A percentile compares a stretch with the other conserved stretches of the same genome.
These are phyloP conservation scores for Patella depressa DNA, from an alignment of 2,888 invertebrate genomes.

Conservation along the genomic window DNA sequence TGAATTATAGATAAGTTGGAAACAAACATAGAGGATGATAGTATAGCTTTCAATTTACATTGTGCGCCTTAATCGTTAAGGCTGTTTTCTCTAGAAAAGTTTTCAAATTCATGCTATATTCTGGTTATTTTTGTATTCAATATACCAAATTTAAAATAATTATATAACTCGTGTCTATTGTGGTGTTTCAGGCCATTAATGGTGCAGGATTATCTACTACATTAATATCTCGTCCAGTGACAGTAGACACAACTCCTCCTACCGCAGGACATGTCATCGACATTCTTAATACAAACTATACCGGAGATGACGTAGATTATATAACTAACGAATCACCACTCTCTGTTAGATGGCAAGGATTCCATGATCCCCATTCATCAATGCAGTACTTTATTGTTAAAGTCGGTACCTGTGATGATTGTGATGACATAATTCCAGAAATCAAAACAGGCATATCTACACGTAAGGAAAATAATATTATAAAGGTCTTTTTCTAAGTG, in stretches of 20 bases:
- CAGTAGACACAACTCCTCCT: slow-evolving; percentile 23
- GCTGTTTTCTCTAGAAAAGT: too few relatives aligned
- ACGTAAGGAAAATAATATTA: slow-evolving; percentile 19
- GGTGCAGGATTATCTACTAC: slow-evolving; percentile 18
- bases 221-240: slow-evolving; percentile 17
- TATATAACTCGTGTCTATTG: neutral
- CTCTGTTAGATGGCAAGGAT: slow-evolving; percentile 41
- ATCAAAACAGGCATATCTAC: slow-evolving; percentile 27
- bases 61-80: too few relatives aligned
- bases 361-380: slow-evolving; percentile 37
- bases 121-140: too few relatives aligned
- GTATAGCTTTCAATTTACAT: too few relatives aligned
- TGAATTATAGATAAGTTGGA: too few relatives aligned
- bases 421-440: slow-evolving; percentile 33
- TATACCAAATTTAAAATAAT: neutral
- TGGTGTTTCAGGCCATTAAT: slow-evolving; percentile 17
- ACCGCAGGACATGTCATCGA: slow-evolving; percentile 20
- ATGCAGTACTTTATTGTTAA: slow-evolving; percentile 39
- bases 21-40: too few relatives aligned
- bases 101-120: too few relatives aligned
- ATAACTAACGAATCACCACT: slow-evolving; percentile 30
- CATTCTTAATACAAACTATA: slow-evolving; percentile 2
- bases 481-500: too few relatives aligned
- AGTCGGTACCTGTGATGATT: slow-evolving; percentile 39
- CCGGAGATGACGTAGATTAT: slow-evolving; percentile 32